Evolutionary conservation across 1,140 invertebrate species (phyloP), one percentile per base, ranked within the genome.

Genomic region (Cherax destructor): DNA sequence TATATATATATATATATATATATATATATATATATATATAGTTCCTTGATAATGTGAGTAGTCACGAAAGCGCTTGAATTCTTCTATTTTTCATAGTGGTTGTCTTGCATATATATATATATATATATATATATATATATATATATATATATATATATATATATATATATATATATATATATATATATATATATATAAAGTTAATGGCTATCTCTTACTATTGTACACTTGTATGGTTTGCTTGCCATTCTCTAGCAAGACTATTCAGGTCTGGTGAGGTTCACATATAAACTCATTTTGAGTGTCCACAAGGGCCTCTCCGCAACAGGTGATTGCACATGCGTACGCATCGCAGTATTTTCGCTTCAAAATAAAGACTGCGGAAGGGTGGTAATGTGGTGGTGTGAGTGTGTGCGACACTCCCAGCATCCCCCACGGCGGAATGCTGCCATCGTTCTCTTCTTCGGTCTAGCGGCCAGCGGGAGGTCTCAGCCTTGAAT

Each of bases 271-370:
- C 72, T 81, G 80, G 78, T 72, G 18, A 77, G 81, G 78, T 81
- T 90, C 72, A 50, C 80, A 84, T 72, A 83, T 90, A 90, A 90
- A 90, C 88, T 52, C 88, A 83, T 84, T 77, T 84, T 41, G 81
- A 81, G 77, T 41, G 74, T 65, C 69, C 72, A 41, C 88, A 76
- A 80, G n/a, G 56, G 61, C 21, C 21, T 76, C 59, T n/a, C 86
- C 47, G 88, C 88, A 90, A 90, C 88, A 90, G 88, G 88, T 90
- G 88, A 90, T 83, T 50, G 69, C 80, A 65, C 50, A 84, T 77
- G 56, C 81, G 50, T 49, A 56, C 24, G 18, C 5, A 16, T 13
- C 24, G 18, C 24, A 30, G 69, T 30, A 83, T 83, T 90, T 61
- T 90, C 21, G 52, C 18, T 50, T 80, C 65, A 83, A 47, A 16